Conservation (phyloP, 1,140 invertebrate genomes). For the Eueides isabella region DNA sequence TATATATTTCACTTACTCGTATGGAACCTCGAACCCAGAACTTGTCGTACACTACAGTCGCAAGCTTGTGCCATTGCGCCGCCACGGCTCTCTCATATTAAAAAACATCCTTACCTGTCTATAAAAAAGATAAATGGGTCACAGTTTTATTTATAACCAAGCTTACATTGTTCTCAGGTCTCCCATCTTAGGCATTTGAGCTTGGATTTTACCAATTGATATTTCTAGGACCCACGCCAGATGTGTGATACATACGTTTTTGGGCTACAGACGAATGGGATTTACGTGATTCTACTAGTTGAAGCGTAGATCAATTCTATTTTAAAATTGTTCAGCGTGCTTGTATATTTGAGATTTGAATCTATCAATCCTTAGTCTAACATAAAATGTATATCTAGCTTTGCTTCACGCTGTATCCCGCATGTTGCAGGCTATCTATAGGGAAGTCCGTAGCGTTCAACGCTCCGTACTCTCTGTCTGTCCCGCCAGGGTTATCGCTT, state of each 20-base stretch:
- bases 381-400: too few relatives aligned
- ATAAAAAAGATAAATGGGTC: not conserved
- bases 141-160: not conserved
- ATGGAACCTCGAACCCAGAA: too few relatives aligned
- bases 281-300: constrained; percentile 8
- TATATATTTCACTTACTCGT: too few relatives aligned
- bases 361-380: too few relatives aligned
- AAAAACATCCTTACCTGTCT: not conserved
- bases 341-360: too few relatives aligned
- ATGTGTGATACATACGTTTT: constrained; percentile 8
- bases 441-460: too few relatives aligned
- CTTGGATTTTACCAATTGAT: constrained; percentile 2
- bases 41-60: too few relatives aligned
- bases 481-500: too few relatives aligned
- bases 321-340: not conserved
- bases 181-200: not conserved
- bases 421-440: too few relatives aligned
- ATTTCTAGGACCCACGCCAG: not conserved
- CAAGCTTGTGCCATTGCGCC: too few relatives aligned
- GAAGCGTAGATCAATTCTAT: not conserved
- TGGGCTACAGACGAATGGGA: not conserved
- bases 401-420: too few relatives aligned
- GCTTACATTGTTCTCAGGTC: not conserved
- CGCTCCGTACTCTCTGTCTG: too few relatives aligned
- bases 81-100: not conserved